These are phyloP conservation scores for Chaetophractus vellerosus DNA, from an alignment of 2,797 vertebrate species.

Conservation along the genomic window DNA sequence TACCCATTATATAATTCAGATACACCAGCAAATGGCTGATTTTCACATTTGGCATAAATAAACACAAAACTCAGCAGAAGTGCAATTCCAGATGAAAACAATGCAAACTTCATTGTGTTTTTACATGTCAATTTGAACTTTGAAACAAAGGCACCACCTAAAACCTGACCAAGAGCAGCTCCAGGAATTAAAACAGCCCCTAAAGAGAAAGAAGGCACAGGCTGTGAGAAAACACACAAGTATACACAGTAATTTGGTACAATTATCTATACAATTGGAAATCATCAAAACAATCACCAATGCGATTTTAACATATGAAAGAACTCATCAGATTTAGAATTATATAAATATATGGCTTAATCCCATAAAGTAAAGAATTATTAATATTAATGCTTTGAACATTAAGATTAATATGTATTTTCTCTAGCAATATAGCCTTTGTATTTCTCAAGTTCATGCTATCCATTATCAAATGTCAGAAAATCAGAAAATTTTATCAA, in stretches of 20 bases:
- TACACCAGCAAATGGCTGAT: slow-evolving; percentile 91
- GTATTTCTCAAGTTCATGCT: neutral
- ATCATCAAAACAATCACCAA: neutral
- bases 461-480: slow-evolving; percentile 1
- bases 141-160: slow-evolving; percentile 91
- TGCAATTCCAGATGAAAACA: slow-evolving; percentile 85
- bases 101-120: slow-evolving; percentile 89
- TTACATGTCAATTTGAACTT: slow-evolving; percentile 90
- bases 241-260: neutral
- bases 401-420: neutral
- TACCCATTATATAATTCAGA: slow-evolving; percentile 91
- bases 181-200: slow-evolving; percentile 91
- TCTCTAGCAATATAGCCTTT: neutral
- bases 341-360: neutral
- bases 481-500: slow-evolving; percentile 31
- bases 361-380: neutral
- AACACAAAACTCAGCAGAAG: slow-evolving; percentile 88
- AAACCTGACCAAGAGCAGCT: slow-evolving; percentile 92
- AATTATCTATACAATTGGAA: neutral
- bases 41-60: slow-evolving; percentile 90
- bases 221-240: slow-evolving; percentile 75
- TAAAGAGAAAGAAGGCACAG: slow-evolving; percentile 85
- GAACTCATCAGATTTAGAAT: neutral
- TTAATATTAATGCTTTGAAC: slow-evolving; percentile 8
- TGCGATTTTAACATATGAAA: neutral